A percentile compares a stretch with the other conserved stretches of the same genome.
These are phyloP conservation scores for Pogonocichla stellata DNA, from an alignment of 2,113 vertebrate species.

Conservation along the genomic window DNA sequence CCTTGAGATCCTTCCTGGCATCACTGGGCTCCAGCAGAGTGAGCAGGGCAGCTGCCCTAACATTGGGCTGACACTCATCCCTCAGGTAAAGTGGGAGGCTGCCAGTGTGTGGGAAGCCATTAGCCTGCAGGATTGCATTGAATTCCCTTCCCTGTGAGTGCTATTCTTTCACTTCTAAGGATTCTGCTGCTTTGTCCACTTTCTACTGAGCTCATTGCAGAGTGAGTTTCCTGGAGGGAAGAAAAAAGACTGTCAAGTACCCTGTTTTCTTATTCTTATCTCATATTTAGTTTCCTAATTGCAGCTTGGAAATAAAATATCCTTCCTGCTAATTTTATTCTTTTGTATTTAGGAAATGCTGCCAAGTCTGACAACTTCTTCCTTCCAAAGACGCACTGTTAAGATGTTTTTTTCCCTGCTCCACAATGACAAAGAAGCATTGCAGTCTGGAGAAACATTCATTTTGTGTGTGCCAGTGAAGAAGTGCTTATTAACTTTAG, in stretches of 20 bases:
- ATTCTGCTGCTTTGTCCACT: not conserved
- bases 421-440: conserved; percentile 17
- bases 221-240: not conserved
- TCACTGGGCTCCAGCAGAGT: not conserved
- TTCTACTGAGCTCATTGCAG: not conserved
- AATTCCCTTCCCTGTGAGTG: not conserved
- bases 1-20: not conserved
- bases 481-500: not conserved
- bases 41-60: rapidly evolving
- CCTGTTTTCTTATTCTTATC: not conserved
- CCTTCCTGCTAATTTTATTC: conserved; percentile 53
- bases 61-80: not conserved
- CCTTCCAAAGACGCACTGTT: not conserved
- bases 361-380: conserved; percentile 30
- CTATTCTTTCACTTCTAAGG: not conserved
- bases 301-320: conserved; percentile 37
- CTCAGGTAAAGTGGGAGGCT: not conserved
- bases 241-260: not conserved
- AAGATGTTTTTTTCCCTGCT: not conserved
- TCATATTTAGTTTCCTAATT: conserved; percentile 31
- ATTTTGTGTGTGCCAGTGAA: conserved; percentile 11
- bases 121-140: not conserved
- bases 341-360: conserved; percentile 43
- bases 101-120: not conserved
- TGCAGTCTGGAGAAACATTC: conserved; percentile 18